These are phyloP conservation scores for Ruditapes philippinarum DNA, from an alignment of 1,140 invertebrate genomes.

Conservation along the genomic window DNA sequence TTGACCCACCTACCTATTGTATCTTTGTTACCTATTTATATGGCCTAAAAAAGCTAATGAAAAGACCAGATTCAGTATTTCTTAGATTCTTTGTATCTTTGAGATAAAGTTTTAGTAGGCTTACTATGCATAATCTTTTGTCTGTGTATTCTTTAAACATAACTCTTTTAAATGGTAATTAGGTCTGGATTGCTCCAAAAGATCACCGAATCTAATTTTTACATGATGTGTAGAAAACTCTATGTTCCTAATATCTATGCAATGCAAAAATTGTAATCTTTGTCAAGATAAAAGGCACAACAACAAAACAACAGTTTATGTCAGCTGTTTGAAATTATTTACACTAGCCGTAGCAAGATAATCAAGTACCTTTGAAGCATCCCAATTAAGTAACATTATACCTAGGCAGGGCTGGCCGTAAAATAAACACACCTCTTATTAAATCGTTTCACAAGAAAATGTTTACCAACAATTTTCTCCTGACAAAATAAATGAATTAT, in stretches of 20 bases:
- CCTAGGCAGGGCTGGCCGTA: neutral
- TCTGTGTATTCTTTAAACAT: no score
- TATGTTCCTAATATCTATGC: neutral
- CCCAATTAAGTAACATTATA: constrained; percentile 36
- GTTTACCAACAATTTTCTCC: neutral
- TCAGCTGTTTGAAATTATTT: neutral
- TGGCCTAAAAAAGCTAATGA: neutral
- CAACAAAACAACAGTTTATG: neutral
- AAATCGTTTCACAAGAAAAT: constrained; percentile 11
- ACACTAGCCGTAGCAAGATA: neutral
- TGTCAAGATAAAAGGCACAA: neutral
- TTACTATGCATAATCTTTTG: no score
- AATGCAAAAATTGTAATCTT: neutral
- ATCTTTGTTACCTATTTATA: neutral
- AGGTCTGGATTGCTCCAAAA: neutral
- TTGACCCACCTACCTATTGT: neutral
- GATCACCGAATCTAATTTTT: neutral
- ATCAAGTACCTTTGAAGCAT: constrained; percentile 18
- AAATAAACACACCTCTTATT: constrained; percentile 53
- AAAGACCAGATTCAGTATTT: neutral
- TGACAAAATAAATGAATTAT: constrained; percentile 12
- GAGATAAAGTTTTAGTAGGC: neutral
- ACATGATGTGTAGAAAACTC: neutral
- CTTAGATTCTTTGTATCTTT: neutral
- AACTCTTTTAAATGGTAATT: neutral